Conservation (phyloP, 1,140 invertebrate genomes). For the Drepana arcuata region DNA sequence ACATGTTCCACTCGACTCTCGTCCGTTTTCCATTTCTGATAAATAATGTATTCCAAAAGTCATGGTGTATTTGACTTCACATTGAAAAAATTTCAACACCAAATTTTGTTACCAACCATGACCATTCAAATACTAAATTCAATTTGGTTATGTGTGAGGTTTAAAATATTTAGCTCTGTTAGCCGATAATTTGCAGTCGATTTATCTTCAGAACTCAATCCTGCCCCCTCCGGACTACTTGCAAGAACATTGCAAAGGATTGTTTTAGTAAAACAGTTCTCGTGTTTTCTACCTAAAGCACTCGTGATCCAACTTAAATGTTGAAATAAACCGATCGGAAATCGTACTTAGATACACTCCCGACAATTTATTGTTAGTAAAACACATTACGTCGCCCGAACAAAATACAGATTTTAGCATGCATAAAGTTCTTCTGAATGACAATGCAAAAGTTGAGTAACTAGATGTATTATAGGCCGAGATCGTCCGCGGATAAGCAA, state of each 20-base stretch:
- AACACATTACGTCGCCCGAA: conserved; percentile 6
- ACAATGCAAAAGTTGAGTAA: conserved; percentile 30
- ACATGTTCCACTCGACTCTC: no score
- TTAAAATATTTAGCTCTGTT: no score
- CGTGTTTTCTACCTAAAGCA: conserved; percentile 42
- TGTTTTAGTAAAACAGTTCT: conserved; percentile 58
- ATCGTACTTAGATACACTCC: conserved; percentile 23
- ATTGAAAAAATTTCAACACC: no score
- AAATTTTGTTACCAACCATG: no score
- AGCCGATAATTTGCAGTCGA: no score
- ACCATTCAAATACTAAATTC: no score
- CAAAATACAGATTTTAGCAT: conserved; percentile 13
- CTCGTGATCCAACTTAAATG: conserved; percentile 37
- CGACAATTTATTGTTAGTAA: conserved; percentile 22
- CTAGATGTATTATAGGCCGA: conserved; percentile 22
- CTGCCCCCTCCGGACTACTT: conserved; percentile 20
- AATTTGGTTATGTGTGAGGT: no score
- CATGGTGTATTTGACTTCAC: no score
- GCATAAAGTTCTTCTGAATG: conserved; percentile 25
- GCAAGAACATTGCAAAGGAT: conserved; percentile 30
- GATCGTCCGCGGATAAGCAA: conserved; percentile 20
- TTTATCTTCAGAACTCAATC: no score
- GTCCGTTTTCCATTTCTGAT: no score
- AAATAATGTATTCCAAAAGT: no score
- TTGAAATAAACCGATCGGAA: conserved; percentile 30